Evolutionary conservation across 2,797 vertebrate genomes (phyloP).

Genomic region (Apodemus agrarius): DNA sequence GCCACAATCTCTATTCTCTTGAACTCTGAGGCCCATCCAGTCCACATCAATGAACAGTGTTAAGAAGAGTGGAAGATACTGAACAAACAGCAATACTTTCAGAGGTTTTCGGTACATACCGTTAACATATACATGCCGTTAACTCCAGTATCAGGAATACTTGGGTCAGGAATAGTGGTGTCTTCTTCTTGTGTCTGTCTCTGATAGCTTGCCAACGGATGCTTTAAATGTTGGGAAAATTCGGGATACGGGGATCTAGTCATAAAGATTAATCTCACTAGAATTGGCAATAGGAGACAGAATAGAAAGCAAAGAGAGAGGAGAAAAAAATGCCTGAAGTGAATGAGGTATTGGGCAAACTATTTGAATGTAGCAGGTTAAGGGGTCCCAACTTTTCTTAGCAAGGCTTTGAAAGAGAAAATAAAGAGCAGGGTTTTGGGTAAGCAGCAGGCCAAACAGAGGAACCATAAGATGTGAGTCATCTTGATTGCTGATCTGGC

Average conservation of each 20-base stretch:
- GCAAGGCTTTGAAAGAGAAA: background rate
- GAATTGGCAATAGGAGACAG: background rate
- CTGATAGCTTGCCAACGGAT: background rate
- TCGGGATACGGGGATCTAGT: background rate
- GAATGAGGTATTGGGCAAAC: background rate
- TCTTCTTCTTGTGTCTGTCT: slow-evolving; percentile 14
- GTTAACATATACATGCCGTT: background rate
- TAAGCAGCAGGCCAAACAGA: background rate
- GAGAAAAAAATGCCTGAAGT: background rate
- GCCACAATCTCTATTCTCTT: slow-evolving; percentile 74
- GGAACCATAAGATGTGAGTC: background rate
- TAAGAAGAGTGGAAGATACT: slow-evolving; percentile 64
- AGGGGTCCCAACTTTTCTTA: background rate
- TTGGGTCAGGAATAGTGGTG: background rate
- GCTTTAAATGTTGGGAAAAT: background rate
- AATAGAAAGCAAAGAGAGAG: background rate
- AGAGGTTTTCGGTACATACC: background rate
- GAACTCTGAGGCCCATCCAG: slow-evolving; percentile 67
- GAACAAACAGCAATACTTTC: slow-evolving; percentile 8
- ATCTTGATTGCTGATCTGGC: background rate
- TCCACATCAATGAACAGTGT: slow-evolving; percentile 66
- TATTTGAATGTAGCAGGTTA: background rate
- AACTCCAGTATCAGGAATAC: background rate
- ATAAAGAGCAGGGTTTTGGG: background rate
- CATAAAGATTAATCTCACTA: background rate